Percentiles rank a stretch among this genome's conserved stretches.
Evolutionary conservation across 2,797 vertebrate genomes (phyloP).

Genomic region (Pyrocephalus nanus): DNA sequence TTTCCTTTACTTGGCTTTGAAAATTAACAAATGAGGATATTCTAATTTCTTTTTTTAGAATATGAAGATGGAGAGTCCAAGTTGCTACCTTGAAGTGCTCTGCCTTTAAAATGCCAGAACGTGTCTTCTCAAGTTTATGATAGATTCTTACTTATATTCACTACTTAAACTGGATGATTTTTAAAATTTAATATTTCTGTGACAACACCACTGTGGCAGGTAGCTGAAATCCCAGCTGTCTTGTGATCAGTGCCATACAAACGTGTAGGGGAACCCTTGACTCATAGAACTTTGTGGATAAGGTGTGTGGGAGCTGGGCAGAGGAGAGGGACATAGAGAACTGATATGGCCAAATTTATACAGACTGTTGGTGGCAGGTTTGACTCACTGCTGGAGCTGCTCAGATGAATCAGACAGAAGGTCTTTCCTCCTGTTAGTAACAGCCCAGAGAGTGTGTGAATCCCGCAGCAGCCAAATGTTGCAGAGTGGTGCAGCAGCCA

Average conservation of each 20-base stretch:
- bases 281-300: fast-evolving
- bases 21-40: not conserved
- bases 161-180: not conserved
- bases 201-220: not conserved
- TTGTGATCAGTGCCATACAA: not conserved
- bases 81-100: not conserved
- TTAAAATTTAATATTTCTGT: not conserved
- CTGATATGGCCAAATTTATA: not conserved
- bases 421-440: not conserved
- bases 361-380: not conserved
- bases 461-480: not conserved
- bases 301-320: not conserved
- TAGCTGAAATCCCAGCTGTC: not conserved
- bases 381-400: not conserved
- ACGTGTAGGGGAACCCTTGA: not conserved
- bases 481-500: not conserved
- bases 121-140: not conserved
- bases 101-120: not conserved
- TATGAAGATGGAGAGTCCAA: not conserved
- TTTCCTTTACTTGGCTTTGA: not conserved
- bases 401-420: not conserved
- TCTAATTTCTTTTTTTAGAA: not conserved
- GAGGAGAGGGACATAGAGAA: not conserved
- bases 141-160: not conserved
- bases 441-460: not conserved